Evolutionary conservation across 2,888 invertebrate genomes (phyloP), one percentile per base, ranked within the genome.

Genomic region (Lithodes maja): DNA sequence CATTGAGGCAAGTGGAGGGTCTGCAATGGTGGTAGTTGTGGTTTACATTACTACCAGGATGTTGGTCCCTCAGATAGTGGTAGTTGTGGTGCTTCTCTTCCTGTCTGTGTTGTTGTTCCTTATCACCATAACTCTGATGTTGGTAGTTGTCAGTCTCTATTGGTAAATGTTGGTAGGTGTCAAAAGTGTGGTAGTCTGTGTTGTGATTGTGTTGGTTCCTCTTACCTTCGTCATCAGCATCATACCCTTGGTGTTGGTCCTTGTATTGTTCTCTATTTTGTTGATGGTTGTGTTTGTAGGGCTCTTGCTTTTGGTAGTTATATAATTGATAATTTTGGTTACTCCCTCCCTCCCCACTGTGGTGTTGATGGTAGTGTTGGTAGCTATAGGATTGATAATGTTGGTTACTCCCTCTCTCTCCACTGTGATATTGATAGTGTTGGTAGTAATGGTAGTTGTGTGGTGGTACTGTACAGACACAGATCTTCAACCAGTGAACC

Each of bases 21-120:
- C 54, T 15, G 55, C 79, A 79, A 17, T 79, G 79, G n/a, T 79
- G 79, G 54, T 15, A 54, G 33, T 54, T 2, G 55, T 79, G 79
- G 55, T 55, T 61, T 12, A 61, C 61, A 5, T 12, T 61, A 12
- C 5, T 5, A 61, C 5, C 7, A 61, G 12, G 79, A 3, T 17
- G 9, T 53, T 79, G 55, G 79, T 79, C 79, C 1, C 54, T 17
- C 17, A n/a, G 50, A 79, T 79, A 54, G 9, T 79, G 79, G n/a
- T 79, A 79, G 54, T 15, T 15, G 54, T 79, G 54, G 54, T 79
- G 33, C 33, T 33, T 33, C 33, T 33, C 33, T 33, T 33, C 33
- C 33, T 33, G 33, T 33, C 33, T 33, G 33, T 33, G 33, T 33
- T 33, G 33, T 33, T 33, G 33, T 33, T 33, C 33, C 33, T 33